Base-by-base conservation (phyloP, 2,888 invertebrate genomes). In the Peribatodes rhomboidaria region DNA sequence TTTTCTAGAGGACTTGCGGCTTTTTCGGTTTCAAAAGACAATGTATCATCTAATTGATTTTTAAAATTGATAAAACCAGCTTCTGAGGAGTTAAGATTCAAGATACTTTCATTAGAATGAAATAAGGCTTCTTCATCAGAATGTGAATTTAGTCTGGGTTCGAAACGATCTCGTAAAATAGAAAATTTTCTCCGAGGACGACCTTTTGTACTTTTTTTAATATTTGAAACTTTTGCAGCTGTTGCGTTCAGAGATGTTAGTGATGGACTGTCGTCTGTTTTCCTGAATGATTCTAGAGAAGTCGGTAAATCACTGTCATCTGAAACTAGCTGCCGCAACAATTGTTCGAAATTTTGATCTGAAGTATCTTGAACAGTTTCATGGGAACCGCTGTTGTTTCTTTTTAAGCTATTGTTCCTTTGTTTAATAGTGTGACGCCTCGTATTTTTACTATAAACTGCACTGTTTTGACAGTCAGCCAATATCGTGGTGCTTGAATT, bases 151-250 rank as follows among this genome's bases (percentile, higher is more conserved):
- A 77, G 62, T 78, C 90, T 91, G 20, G 94, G 93, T 80, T 95
- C 95, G 81, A 95, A 95, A 67, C 90, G 91, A 74, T 95, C 95
- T 72, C 94, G 88, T 16, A 95, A 78, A 61, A 95, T 88, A 3
- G 95, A 95, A 82, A 95, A 94, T 78, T 95, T 95, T 70, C 94
- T 84, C 62, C 94, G 87, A 0, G 94, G 94, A 76, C 90, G 90
- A 70, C 84, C 90, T 65, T 87, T 84, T 11, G 78, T 74, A 47
- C 77, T 84, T 75, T 92, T 94, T 75, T 90, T 92, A n/a, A 82
- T 80, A 65, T 89, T 89, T 8, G 87, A 82, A 60, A 83, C 71
- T 83, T 93, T 93, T 1, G 84, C 76, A 8, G 74, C 68, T 20
- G 84, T 69, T 7, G 60, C 35, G 55, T 66, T 70, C 9, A 61